Conservation (phyloP, 1,140 invertebrate species). For the Linepithema humile region DNA sequence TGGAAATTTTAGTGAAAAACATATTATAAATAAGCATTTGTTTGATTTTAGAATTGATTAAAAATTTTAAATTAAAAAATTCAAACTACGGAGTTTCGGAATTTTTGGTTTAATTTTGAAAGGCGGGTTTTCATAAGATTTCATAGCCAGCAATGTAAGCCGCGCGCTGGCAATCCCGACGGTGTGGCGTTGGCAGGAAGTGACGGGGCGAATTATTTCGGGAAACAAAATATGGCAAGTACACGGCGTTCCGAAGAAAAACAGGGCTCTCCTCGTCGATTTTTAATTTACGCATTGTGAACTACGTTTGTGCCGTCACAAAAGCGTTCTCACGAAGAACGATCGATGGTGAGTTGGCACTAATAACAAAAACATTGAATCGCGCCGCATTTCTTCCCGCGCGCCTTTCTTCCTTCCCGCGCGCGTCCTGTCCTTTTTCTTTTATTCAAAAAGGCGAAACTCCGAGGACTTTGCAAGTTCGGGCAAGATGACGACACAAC, state of each 20-base stretch:
- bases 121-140: neutral
- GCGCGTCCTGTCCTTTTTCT: slow-evolving; percentile 61
- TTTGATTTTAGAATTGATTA: too few species aligned
- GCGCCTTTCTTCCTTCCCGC: slow-evolving; percentile 62
- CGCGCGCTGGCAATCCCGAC: slow-evolving; percentile 58
- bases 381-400: slow-evolving; percentile 24
- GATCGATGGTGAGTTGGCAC: slow-evolving; percentile 80
- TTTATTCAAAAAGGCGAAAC: slow-evolving; percentile 32
- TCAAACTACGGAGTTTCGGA: neutral
- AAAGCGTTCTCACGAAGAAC: slow-evolving; percentile 77
- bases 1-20: too few species aligned
- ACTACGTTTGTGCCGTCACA: slow-evolving; percentile 76
- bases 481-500: neutral
- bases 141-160: slow-evolving; percentile 1
- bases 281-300: slow-evolving; percentile 81
- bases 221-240: slow-evolving; percentile 76
- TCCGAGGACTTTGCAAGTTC: too few species aligned
- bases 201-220: slow-evolving; percentile 76
- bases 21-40: too few species aligned
- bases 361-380: slow-evolving; percentile 80
- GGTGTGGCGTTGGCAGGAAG: slow-evolving; percentile 69
- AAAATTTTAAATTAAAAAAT: neutral
- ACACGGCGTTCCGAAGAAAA: slow-evolving; percentile 61
- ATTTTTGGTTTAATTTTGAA: neutral
- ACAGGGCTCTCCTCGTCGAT: slow-evolving; percentile 62